phyloP scores from a whole-genome alignment of 2,888 invertebrate species.

The Synanthedon andrenaeformis region DNA sequence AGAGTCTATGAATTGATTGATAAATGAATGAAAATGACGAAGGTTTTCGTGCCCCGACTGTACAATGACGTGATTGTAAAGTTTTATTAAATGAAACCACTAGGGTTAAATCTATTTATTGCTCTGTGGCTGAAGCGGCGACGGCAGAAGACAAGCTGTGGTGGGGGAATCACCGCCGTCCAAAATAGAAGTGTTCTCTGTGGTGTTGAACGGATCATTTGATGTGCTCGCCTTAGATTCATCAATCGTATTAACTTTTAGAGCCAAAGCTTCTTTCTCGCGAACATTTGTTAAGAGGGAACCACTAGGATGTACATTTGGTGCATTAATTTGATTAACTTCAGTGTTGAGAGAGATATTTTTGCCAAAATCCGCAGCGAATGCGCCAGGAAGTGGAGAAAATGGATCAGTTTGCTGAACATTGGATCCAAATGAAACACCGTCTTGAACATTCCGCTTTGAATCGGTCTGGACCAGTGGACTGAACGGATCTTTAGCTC shows the following conservation, averaged over 20 bases:
- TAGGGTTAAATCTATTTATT: constrained; percentile 20
- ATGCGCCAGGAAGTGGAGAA: constrained; percentile 4
- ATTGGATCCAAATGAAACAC: constrained; percentile 3
- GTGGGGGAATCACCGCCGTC: constrained; percentile 55
- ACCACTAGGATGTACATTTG: not conserved
- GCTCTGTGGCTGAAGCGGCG: constrained; percentile 69
- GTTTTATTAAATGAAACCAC: too few relatives aligned
- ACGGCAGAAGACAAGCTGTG: constrained; percentile 63
- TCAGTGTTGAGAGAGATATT: not conserved
- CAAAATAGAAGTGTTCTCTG: constrained; percentile 34
- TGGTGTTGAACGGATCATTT: constrained; percentile 12
- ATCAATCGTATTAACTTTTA: too few relatives aligned
- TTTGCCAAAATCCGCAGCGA: not conserved
- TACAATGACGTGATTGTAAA: too few relatives aligned
- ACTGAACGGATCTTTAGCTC: constrained; percentile 15
- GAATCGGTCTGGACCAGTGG: constrained; percentile 6
- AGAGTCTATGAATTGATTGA: too few relatives aligned
- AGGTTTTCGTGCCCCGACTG: too few relatives aligned
- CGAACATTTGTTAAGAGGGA: not conserved
- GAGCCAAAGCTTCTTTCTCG: not conserved
- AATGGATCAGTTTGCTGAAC: constrained; percentile 12
- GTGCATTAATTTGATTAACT: not conserved
- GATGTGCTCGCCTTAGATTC: not conserved
- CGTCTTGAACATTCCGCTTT: not conserved
- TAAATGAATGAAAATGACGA: too few relatives aligned